phyloP scores from a whole-genome alignment of 2,113 vertebrate species.

The Eidolon helvum region DNA sequence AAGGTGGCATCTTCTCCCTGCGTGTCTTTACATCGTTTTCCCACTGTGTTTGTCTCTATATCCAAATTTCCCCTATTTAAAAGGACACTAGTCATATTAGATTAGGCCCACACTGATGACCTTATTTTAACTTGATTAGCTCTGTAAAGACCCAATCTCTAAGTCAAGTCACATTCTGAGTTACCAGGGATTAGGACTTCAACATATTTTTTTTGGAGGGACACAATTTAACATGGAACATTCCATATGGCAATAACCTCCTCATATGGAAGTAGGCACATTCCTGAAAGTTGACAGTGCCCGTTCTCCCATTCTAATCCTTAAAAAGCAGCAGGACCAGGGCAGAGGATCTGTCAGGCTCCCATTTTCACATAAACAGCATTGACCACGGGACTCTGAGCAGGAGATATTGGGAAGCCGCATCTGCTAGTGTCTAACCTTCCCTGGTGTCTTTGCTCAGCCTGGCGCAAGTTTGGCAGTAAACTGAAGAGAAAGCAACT shows the following conservation, averaged over 20 bases:
- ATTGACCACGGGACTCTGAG: neutral
- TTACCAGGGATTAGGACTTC: neutral
- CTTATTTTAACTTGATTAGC: neutral
- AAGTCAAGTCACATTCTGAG: neutral
- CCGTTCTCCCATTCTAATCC: neutral
- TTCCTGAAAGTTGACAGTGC: neutral
- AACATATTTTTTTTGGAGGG: neutral
- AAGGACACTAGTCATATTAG: neutral
- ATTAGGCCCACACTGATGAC: neutral
- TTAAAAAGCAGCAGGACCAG: neutral
- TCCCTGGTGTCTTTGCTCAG: neutral
- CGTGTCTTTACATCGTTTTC: neutral
- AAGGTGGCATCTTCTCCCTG: neutral
- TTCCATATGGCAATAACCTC: neutral
- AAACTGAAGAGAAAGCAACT: neutral
- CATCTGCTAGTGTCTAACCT: neutral
- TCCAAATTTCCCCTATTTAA: neutral
- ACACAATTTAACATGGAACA: neutral
- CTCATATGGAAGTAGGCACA: neutral
- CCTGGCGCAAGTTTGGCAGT: neutral
- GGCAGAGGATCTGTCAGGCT: neutral
- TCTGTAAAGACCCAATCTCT: neutral
- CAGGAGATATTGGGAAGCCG: neutral
- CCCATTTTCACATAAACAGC: neutral
- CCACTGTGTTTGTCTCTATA: neutral